These are phyloP conservation scores for Noctua comes DNA, from an alignment of 2,888 invertebrate genomes.

Conservation along the genomic window DNA sequence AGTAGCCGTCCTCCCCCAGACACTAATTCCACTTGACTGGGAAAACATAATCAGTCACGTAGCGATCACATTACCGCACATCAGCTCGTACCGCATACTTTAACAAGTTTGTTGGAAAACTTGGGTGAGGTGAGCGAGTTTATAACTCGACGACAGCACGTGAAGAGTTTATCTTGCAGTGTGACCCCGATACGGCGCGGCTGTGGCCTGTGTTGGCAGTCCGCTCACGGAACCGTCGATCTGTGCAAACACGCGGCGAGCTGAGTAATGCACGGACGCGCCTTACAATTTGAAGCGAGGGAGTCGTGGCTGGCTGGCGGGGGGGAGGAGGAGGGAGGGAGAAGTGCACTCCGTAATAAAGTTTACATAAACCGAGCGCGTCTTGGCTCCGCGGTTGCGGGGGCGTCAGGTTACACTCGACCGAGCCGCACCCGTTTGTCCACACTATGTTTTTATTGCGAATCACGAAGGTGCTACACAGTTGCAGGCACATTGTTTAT, in stretches of 20 bases:
- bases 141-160: slow-evolving; percentile 79
- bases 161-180: slow-evolving; percentile 82
- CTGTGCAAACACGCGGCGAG: slow-evolving; percentile 87
- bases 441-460: slow-evolving; percentile 85
- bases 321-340: slow-evolving; percentile 62
- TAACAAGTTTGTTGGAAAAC: slow-evolving; percentile 73
- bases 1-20: slow-evolving; percentile 35
- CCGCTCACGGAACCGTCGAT: slow-evolving; percentile 85
- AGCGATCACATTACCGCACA: slow-evolving; percentile 69
- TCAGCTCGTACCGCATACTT: slow-evolving; percentile 70
- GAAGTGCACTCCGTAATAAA: slow-evolving; percentile 87
- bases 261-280: slow-evolving; percentile 87
- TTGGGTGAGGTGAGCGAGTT: slow-evolving; percentile 76
- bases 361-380: slow-evolving; percentile 87
- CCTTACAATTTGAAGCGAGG: slow-evolving; percentile 82
- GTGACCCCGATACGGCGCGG: slow-evolving; percentile 83
- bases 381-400: slow-evolving; percentile 75
- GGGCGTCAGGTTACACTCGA: slow-evolving; percentile 82
- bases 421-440: slow-evolving; percentile 78
- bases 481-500: slow-evolving; percentile 84
- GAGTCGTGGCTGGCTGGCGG: slow-evolving; percentile 44
- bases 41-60: slow-evolving; percentile 67
- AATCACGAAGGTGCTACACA: slow-evolving; percentile 86
- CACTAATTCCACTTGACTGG: slow-evolving; percentile 54
- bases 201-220: slow-evolving; percentile 76